Percentiles rank a stretch among this genome's conserved stretches.
phyloP scores from a whole-genome alignment of 2,888 invertebrate species.

The Gymnosoma rotundatum region DNA sequence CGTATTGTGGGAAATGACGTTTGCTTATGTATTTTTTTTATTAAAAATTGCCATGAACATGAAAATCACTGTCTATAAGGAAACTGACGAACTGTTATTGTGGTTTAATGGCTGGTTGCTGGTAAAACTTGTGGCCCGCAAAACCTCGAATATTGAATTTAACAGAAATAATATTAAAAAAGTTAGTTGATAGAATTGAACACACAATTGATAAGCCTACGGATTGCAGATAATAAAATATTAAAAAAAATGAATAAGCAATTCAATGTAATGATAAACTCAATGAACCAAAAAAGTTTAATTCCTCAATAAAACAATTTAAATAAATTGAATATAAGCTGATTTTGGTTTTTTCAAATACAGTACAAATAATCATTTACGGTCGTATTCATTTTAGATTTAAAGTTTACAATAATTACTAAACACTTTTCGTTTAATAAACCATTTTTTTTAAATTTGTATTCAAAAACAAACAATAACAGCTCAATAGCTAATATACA shows the following conservation, averaged over 20 bases:
- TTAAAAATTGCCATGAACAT: too few relatives aligned
- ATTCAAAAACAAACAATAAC: too few relatives aligned
- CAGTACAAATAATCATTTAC: neutral
- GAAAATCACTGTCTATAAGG: conserved; percentile 13
- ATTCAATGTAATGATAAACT: conserved; percentile 59
- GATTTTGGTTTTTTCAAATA: neutral
- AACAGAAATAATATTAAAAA: conserved; percentile 21
- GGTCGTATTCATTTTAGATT: too few relatives aligned
- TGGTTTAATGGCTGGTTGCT: neutral
- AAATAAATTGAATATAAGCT: conserved; percentile 54
- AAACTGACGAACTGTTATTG: conserved; percentile 4
- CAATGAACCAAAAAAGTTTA: conserved; percentile 55
- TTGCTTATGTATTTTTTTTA: neutral
- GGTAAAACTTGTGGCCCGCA: conserved; percentile 36
- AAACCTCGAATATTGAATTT: conserved; percentile 30
- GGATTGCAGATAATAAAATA: conserved; percentile 43
- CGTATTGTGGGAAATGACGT: conserved; percentile 5
- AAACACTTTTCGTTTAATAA: too few relatives aligned
- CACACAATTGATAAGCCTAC: conserved; percentile 6
- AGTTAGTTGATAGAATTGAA: neutral
- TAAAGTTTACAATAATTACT: too few relatives aligned
- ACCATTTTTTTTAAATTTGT: too few relatives aligned
- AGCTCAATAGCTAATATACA: too few relatives aligned
- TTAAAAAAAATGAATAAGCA: conserved; percentile 11
- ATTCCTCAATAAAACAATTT: conserved; percentile 59